Percentiles rank a stretch among this genome's conserved stretches.
These are phyloP conservation scores for Gambusia affinis DNA, from an alignment of 2,113 vertebrate species.

Conservation along the genomic window DNA sequence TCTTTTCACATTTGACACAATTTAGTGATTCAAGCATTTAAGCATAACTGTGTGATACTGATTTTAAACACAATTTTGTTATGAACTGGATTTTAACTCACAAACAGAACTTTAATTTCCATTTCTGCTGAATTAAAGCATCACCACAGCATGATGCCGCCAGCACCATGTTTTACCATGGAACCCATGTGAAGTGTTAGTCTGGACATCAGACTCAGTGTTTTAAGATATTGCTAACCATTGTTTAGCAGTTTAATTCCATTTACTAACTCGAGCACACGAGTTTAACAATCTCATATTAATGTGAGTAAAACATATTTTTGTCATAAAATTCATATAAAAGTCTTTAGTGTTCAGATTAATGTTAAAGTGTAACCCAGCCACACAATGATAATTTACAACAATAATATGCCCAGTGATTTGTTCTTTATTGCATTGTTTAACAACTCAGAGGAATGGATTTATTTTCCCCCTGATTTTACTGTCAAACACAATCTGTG, in stretches of 20 bases:
- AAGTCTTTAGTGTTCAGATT: neutral
- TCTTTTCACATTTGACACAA: too few species aligned
- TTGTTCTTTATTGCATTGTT: conserved; percentile 11
- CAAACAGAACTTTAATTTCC: neutral
- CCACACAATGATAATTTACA: neutral
- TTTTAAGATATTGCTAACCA: neutral
- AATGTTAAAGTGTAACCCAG: neutral
- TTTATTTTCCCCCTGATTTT: conserved; percentile 20
- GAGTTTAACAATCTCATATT: neutral
- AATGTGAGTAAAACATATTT: neutral
- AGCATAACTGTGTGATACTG: too few species aligned
- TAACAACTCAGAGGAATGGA: neutral
- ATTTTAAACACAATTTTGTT: too few species aligned
- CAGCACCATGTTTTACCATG: neutral
- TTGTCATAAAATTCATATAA: neutral
- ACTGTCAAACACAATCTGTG: conserved; percentile 35
- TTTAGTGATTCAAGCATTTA: too few species aligned
- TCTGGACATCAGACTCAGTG: neutral
- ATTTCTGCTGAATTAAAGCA: neutral
- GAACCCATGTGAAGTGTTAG: neutral
- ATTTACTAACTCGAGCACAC: neutral
- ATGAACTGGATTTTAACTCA: too few species aligned
- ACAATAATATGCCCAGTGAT: conserved; percentile 16
- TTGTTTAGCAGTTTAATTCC: neutral
- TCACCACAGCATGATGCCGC: neutral